Evolutionary conservation across 2,113 vertebrate species (phyloP), one percentile per base, ranked within the genome.

Genomic region (Paracanthobrama guichenoti): DNA sequence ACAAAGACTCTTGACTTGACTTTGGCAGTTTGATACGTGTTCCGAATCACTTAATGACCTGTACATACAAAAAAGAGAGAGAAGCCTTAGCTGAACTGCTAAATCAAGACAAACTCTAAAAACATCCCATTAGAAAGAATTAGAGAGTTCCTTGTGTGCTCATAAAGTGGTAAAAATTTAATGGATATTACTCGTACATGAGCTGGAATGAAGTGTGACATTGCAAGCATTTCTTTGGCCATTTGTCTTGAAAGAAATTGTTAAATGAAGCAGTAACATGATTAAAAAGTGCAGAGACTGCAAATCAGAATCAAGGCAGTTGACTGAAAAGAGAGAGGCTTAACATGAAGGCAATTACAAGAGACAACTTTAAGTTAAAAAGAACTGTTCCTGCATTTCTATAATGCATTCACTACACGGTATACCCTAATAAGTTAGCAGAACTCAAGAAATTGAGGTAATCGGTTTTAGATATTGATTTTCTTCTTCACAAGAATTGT

Each of bases 311-410:
- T 75, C 72, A 10, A 35, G 3, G 18, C 64, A 75, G 44, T 31
- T 75, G 46, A 53, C 24, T 53, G 73, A 28, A 74, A 75, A 2
- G 24, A 53, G 24, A 75, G 44, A 75, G 10, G 46, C 46, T 24
- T 28, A 48, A 73, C 46, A 46, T 73, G 14, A 75, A 74, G 18
- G 24, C 14, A 50, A 50, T 74, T 50, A 74, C 72, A 74, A 28
- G 72, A 8, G 72, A 24, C 14, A 53, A 20, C 72, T n/a, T 44
- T 24, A 46, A 22, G 12, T 74, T 14, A 22, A 73, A 48, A 48
- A 3, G 28, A 67, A 35, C 64, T 18, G 28, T 35, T 67, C 62
- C 24, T 24, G 42, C 1, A 6, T 42, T n/a, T 71, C 10, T 44
- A 44, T 18, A 73, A 24, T 46, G 6, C n/a, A 48, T 24, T 24